Percentiles rank a stretch among this genome's conserved stretches.
phyloP scores from a whole-genome alignment of 1,140 invertebrate species.

The Limonius californicus region DNA sequence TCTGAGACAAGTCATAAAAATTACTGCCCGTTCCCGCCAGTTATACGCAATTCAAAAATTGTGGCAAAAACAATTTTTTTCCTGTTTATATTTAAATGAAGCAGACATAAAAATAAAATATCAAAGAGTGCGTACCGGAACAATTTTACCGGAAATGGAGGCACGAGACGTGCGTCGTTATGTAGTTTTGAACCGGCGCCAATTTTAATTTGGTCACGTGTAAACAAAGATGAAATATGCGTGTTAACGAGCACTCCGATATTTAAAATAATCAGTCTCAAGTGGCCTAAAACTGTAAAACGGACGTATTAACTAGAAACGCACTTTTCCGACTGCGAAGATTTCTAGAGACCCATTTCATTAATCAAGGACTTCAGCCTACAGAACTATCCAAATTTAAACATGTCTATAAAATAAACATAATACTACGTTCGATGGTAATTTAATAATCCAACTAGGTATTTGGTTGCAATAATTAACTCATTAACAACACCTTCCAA shows the following conservation, averaged over 20 bases:
- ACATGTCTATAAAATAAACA: too few species aligned
- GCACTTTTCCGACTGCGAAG: conserved; percentile 1
- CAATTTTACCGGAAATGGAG: background rate
- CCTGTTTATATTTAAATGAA: background rate
- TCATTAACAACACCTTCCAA: too few species aligned
- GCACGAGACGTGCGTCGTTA: background rate
- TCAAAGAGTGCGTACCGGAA: background rate
- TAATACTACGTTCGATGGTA: too few species aligned
- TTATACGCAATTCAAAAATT: too few species aligned
- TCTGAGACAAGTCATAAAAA: too few species aligned
- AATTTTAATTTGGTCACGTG: background rate
- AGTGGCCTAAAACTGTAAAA: background rate
- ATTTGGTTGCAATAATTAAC: too few species aligned
- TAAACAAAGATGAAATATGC: background rate
- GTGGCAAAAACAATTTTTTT: background rate
- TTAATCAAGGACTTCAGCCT: background rate
- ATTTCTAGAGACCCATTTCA: background rate
- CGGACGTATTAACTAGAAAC: background rate
- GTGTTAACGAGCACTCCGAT: too few species aligned
- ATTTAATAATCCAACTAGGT: too few species aligned
- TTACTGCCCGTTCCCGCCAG: too few species aligned
- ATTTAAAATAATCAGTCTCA: background rate
- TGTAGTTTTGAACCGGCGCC: background rate
- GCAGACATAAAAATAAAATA: background rate
- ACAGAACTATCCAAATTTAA: background rate